phyloP scores from a whole-genome alignment of 2,888 invertebrate genomes.

The Drosophila pseudotalamancana region DNA sequence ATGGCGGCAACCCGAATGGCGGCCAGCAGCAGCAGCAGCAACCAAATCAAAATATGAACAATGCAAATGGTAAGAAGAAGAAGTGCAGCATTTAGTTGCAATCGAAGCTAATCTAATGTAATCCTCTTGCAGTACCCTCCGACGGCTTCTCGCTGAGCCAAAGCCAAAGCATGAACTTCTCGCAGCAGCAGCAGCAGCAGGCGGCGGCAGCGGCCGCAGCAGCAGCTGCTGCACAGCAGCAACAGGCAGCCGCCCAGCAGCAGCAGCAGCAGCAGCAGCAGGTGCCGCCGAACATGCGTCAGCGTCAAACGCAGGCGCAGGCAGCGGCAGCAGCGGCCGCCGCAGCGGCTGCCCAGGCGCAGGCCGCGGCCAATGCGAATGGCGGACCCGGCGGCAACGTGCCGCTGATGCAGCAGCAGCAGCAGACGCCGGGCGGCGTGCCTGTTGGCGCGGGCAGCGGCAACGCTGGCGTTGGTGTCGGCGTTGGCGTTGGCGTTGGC shows the following conservation, averaged over 20 bases:
- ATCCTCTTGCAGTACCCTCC: slow-evolving; percentile 73
- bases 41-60: slow-evolving; percentile 83
- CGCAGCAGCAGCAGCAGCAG: slow-evolving; percentile 88
- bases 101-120: not conserved
- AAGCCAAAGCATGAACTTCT: slow-evolving; percentile 94
- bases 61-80: slow-evolving; percentile 79
- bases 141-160: slow-evolving; percentile 90
- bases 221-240: slow-evolving; percentile 81
- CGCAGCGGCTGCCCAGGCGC: slow-evolving; percentile 83
- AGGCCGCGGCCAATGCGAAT: slow-evolving; percentile 82
- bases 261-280: slow-evolving; percentile 86
- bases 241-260: slow-evolving; percentile 80
- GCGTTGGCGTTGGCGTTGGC: slow-evolving; percentile 32
- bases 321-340: slow-evolving; percentile 83
- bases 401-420: slow-evolving; percentile 65
- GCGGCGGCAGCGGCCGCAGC: slow-evolving; percentile 87
- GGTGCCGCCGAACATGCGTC: slow-evolving; percentile 81
- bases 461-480: slow-evolving; percentile 42
- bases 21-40: slow-evolving; percentile 79
- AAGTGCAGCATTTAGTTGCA: not conserved
- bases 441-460: slow-evolving; percentile 44
- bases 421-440: slow-evolving; percentile 42
- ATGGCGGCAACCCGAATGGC: slow-evolving; percentile 83
- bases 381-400: slow-evolving; percentile 60
- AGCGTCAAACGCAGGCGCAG: slow-evolving; percentile 82